A percentile compares a stretch with the other conserved stretches of the same genome.
These are phyloP conservation scores for Orius insidiosus DNA, from an alignment of 1,140 invertebrate genomes.

Conservation along the genomic window DNA sequence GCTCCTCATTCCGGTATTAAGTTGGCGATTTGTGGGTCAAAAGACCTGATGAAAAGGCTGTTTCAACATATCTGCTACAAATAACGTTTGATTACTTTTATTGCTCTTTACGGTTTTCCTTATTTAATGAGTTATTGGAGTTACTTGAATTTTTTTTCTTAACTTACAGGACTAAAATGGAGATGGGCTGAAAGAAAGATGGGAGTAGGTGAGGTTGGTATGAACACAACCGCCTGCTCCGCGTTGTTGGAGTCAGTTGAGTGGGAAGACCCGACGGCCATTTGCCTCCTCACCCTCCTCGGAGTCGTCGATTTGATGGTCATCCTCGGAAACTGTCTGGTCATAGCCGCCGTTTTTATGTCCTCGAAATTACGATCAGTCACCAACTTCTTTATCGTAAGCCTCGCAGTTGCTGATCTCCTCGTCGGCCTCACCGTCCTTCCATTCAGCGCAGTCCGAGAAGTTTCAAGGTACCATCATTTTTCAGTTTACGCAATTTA, in stretches of 20 bases:
- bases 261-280: slow-evolving; percentile 54
- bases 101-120: no score
- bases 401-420: slow-evolving; percentile 80
- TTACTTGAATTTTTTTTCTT: no score
- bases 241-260: slow-evolving; percentile 33
- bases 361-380: slow-evolving; percentile 74
- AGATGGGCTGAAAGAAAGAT: slow-evolving; percentile 12
- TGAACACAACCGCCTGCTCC: slow-evolving; percentile 14
- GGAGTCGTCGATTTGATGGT: slow-evolving; percentile 71
- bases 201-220: slow-evolving; percentile 13
- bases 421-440: slow-evolving; percentile 80
- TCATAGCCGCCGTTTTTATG: slow-evolving; percentile 80
- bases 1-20: no score
- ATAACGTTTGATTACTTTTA: no score
- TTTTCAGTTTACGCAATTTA: no score
- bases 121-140: no score
- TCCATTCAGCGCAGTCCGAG: slow-evolving; percentile 74
- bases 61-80: no score
- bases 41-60: no score
- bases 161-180: no score
- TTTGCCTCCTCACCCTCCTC: slow-evolving; percentile 56
- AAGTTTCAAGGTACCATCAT: no score
- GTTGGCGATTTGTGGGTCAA: no score
- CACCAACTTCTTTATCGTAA: slow-evolving; percentile 90
- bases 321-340: slow-evolving; percentile 73